A percentile compares a stretch with the other conserved stretches of the same genome.
phyloP scores from a whole-genome alignment of 1,140 invertebrate species.

The Scaptodrosophila lebanonensis region DNA sequence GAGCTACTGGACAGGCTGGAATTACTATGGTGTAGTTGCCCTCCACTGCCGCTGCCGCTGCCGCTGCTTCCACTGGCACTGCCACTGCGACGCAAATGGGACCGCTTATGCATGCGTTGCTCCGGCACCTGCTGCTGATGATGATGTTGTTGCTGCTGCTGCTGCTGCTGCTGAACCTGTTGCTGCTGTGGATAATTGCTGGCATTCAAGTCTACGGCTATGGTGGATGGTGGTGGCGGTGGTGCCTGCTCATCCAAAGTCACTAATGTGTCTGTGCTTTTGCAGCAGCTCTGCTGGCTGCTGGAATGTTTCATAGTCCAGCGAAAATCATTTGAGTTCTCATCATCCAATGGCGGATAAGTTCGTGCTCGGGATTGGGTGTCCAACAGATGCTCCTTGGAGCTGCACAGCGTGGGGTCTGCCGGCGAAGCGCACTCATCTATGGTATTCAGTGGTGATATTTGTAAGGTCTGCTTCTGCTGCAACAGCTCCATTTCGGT shows the following conservation, averaged over 20 bases:
- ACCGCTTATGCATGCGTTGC: conserved; percentile 23
- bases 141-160: conserved; percentile 6
- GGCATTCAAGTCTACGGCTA: neutral
- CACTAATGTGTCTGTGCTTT: conserved; percentile 67
- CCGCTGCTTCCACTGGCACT: conserved; percentile 37
- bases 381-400: conserved; percentile 48
- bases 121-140: conserved; percentile 2
- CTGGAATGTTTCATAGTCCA: conserved; percentile 71
- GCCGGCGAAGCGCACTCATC: conserved; percentile 62
- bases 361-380: neutral
- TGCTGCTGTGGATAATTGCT: neutral
- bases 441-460: conserved; percentile 69
- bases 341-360: conserved; percentile 59
- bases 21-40: conserved; percentile 17
- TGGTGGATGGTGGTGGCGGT: neutral
- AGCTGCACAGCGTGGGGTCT: conserved; percentile 35
- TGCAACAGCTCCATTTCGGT: conserved; percentile 70
- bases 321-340: conserved; percentile 71
- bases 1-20: conserved; percentile 65
- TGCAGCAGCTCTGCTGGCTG: conserved; percentile 66
- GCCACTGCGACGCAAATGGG: conserved; percentile 34
- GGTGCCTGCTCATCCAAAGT: conserved; percentile 35
- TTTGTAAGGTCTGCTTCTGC: conserved; percentile 65
- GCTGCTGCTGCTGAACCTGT: conserved; percentile 1
- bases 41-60: neutral